Evolutionary conservation across 2,113 vertebrate genomes (phyloP).

Genomic region (Neodon shergylaensis): DNA sequence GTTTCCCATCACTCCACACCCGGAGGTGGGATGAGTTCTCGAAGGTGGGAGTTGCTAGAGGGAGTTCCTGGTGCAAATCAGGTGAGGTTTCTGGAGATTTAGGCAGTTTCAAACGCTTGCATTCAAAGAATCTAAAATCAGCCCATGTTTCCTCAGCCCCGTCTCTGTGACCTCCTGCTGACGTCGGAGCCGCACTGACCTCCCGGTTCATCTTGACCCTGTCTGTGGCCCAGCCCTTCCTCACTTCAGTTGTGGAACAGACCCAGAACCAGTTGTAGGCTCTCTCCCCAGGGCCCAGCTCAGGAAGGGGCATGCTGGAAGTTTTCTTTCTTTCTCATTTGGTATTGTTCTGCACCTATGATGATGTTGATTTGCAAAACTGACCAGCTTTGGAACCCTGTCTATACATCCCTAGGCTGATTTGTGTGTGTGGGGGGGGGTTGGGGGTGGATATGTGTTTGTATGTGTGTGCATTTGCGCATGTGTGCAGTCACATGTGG

Average conservation of each 20-base stretch:
- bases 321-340: neutral
- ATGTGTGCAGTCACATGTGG: neutral
- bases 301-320: neutral
- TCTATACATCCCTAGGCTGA: neutral
- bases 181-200: neutral
- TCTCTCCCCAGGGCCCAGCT: neutral
- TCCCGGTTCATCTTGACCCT: neutral
- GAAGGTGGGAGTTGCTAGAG: neutral
- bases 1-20: neutral
- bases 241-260: neutral
- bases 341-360: neutral
- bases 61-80: neutral
- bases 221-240: neutral
- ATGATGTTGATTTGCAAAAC: neutral
- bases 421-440: neutral
- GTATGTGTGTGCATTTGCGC: neutral
- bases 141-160: neutral
- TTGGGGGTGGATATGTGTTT: neutral
- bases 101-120: neutral
- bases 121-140: slow-evolving; percentile 1
- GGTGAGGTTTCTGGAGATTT: neutral
- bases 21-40: neutral
- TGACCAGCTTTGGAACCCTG: neutral
- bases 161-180: neutral
- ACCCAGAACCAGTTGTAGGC: neutral